Conservation (phyloP, 2,797 vertebrate species). For the Odontamblyopus rebecca region DNA sequence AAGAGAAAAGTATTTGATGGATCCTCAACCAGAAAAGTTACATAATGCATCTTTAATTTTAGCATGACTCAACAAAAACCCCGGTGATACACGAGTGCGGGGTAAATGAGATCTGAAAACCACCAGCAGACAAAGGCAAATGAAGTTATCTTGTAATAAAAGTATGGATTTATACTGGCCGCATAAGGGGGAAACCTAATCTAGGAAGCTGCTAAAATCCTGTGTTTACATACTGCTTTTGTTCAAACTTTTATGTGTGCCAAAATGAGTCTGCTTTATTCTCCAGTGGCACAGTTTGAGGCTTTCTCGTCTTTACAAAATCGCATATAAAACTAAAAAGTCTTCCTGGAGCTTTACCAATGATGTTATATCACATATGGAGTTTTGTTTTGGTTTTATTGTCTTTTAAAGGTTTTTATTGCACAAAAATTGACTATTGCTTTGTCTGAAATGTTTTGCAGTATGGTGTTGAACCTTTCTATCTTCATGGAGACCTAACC, state of each 20-base stretch:
- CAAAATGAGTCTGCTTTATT: background rate
- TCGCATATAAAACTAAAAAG: background rate
- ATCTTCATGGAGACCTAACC: no score
- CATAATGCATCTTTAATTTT: no score
- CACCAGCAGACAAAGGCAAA: background rate
- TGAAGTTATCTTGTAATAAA: background rate
- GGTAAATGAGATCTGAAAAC: background rate
- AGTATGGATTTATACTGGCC: background rate
- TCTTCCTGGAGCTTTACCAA: background rate
- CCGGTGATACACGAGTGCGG: background rate
- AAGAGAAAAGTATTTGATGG: no score
- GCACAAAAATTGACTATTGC: no score
- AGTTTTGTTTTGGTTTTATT: no score
- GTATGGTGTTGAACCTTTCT: no score
- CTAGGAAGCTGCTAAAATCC: background rate
- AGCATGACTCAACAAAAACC: no score
- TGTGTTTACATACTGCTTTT: background rate
- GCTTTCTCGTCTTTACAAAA: background rate
- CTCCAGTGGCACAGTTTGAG: background rate
- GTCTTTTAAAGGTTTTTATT: no score
- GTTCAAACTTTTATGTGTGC: background rate
- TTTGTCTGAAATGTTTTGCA: no score
- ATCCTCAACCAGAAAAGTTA: no score
- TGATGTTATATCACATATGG: no score
- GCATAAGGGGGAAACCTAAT: background rate